Percentiles rank a stretch among this genome's conserved stretches.
Conservation (phyloP, 2,113 vertebrate species). For the Vireo altiloquus region DNA sequence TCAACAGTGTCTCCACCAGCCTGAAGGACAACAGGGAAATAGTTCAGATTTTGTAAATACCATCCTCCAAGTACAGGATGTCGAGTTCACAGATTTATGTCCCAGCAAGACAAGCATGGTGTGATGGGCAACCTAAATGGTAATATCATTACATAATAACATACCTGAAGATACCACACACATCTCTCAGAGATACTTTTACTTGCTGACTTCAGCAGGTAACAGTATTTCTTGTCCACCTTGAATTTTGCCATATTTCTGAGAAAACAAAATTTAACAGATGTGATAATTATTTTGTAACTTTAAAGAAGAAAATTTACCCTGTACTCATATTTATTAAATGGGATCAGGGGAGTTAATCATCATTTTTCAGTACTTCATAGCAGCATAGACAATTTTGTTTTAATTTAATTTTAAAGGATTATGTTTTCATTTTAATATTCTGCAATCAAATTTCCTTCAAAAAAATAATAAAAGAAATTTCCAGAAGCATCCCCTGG, state of each 20-base stretch:
- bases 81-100: neutral
- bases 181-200: neutral
- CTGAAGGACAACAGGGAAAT: neutral
- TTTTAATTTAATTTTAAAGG: neutral
- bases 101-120: accelerated
- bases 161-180: neutral
- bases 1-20: neutral
- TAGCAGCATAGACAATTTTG: accelerated
- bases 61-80: neutral
- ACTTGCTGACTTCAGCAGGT: neutral
- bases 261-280: neutral
- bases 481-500: neutral
- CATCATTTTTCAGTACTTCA: neutral
- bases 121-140: neutral
- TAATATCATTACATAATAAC: neutral
- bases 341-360: neutral
- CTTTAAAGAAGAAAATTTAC: neutral
- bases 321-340: neutral
- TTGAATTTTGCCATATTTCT: neutral
- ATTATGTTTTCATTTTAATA: neutral
- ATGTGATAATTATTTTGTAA: neutral
- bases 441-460: neutral
- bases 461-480: neutral
- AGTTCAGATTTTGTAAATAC: neutral
- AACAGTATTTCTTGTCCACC: neutral